A percentile compares a stretch with the other conserved stretches of the same genome.
Evolutionary conservation across 2,113 vertebrate genomes (phyloP).

Genomic region (Lepus europaeus): DNA sequence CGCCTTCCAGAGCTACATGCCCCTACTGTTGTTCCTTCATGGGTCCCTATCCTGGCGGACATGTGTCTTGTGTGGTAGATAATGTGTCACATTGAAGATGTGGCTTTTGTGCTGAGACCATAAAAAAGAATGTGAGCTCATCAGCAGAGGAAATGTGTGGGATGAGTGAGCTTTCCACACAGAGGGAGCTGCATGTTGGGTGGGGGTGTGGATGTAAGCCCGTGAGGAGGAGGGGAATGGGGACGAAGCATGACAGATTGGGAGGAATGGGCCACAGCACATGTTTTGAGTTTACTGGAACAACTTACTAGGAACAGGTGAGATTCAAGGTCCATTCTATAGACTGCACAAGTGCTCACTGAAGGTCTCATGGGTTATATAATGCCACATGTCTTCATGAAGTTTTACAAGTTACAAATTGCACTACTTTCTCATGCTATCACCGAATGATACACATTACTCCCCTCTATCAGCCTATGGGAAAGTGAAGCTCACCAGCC

Average conservation of each 20-base stretch:
- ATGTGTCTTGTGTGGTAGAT: not conserved
- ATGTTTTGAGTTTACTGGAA: not conserved
- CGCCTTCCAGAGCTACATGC: not conserved
- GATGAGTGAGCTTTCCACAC: not conserved
- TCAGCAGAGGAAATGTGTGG: not conserved
- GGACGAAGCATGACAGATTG: not conserved
- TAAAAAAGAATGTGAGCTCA: not conserved
- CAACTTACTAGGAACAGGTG: not conserved
- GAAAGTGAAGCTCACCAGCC: not conserved
- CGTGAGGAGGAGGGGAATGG: accelerated
- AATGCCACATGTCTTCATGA: not conserved
- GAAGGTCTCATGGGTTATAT: not conserved
- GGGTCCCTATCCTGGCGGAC: not conserved
- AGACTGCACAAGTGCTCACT: not conserved
- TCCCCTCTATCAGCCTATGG: not conserved
- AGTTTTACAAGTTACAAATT: not conserved
- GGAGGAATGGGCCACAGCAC: not conserved
- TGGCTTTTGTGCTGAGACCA: not conserved
- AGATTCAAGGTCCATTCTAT: not conserved
- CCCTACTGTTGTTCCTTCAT: not conserved
- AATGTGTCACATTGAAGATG: not conserved
- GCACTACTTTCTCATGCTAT: not conserved
- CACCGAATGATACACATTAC: not conserved
- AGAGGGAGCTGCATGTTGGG: not conserved
- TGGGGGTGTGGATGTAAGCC: accelerated